Base-by-base conservation (phyloP, 2,888 invertebrate genomes). In the Marasmarcha lunaedactyla region DNA sequence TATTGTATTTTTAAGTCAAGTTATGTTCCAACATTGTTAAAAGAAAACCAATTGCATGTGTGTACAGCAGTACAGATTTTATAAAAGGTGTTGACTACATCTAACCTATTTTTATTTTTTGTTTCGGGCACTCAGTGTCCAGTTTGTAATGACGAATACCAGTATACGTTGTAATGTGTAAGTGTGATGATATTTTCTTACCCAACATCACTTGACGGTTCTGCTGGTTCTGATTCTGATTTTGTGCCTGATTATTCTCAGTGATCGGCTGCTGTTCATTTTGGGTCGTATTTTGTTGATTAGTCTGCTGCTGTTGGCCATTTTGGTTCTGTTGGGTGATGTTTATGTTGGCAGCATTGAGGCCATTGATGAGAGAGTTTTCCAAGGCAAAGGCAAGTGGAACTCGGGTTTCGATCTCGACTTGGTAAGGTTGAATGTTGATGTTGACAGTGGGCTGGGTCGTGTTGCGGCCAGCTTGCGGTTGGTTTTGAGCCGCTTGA, bases 381-480 rank as follows among this genome's bases (percentile, higher is more conserved):
- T 68, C 71, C 26, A 71, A 46, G 15, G 68, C 65, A 38, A 68
- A 52, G 30, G 70, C 62, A 14, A 71, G 58, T 4, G 72, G 71
- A 42, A 71, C 63, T 48, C 67, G 56, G 25, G 70, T 63, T 42
- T 69, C 73, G 46, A 74, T 70, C 46, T 72, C 74, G 44, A 73
- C 61, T 58, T 72, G 71, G 43, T 68, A 71, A 40, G 67, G 59
- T 41, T 58, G 60, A 40, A 59, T 55, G 41, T 55, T 59, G 38
- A 59, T 57, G 50, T 58, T 59, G 46, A 54, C 55, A 40, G 58
- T 60, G 42, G 62, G 59, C 46, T 57, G 59, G 34, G 57, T 53
- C 15, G 55, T 41, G 44, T 56, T 62, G 55, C 56, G 63, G 57
- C 63, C 64, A 43, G 56, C 46, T 43, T 7, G 20, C 20, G 3